A percentile compares a stretch with the other conserved stretches of the same genome.
These are phyloP conservation scores for Xerus inauris DNA, from an alignment of 2,113 vertebrate genomes.

Conservation along the genomic window DNA sequence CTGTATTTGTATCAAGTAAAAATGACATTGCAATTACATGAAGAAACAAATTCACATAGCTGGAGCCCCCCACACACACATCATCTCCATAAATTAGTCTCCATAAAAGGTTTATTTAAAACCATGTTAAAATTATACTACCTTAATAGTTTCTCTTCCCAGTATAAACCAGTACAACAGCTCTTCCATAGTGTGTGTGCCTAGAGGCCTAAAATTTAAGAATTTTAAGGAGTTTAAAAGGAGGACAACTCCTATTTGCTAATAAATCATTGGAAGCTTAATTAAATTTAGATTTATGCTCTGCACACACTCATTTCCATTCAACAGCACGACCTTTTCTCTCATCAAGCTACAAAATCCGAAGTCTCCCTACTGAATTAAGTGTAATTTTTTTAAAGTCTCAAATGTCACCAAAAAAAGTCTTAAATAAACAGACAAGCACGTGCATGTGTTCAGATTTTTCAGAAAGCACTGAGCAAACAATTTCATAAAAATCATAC, in stretches of 20 bases:
- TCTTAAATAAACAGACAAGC: fast-evolving
- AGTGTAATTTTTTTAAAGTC: background rate
- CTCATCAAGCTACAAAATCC: background rate
- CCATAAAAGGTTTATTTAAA: background rate
- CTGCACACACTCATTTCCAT: background rate
- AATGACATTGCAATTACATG: background rate
- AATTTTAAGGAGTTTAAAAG: background rate
- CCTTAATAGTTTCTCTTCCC: background rate
- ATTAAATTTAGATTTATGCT: background rate
- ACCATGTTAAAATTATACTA: background rate
- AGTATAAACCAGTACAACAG: background rate
- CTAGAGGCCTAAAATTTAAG: background rate
- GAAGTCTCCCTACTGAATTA: background rate
- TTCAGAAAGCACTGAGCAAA: conserved; percentile 21
- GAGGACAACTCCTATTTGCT: background rate
- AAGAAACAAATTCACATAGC: background rate
- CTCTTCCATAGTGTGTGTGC: background rate
- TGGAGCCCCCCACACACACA: background rate
- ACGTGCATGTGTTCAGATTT: background rate
- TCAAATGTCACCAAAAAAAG: conserved; percentile 26
- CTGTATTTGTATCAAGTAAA: background rate
- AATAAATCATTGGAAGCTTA: background rate
- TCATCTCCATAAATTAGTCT: background rate
- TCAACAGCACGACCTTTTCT: background rate
- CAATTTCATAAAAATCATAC: background rate